These are phyloP conservation scores for Lycaon pictus DNA, from an alignment of 2,113 vertebrate species.

Conservation along the genomic window DNA sequence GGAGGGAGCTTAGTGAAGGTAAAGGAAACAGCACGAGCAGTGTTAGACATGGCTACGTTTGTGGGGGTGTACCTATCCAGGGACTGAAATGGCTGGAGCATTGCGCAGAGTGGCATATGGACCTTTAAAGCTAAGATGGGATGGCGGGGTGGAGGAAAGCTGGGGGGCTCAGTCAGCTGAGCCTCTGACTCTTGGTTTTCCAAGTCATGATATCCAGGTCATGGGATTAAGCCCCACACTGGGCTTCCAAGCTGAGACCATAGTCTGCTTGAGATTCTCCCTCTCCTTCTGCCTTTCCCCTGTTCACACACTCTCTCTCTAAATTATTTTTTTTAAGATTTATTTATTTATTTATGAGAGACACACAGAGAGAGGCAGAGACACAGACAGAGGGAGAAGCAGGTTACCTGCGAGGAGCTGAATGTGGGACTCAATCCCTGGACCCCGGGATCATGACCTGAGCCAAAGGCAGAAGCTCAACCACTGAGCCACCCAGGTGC, in stretches of 20 bases:
- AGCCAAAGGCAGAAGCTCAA: no score
- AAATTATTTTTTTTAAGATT: no score
- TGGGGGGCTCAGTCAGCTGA: neutral
- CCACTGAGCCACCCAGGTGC: no score
- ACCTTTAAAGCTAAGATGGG: neutral
- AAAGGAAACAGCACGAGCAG: neutral
- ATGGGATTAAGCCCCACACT: neutral
- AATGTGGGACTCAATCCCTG: no score
- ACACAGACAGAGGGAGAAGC: no score
- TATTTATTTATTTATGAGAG: no score
- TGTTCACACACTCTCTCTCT: neutral
- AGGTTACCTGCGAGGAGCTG: no score
- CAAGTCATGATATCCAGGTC: neutral
- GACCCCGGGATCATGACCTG: no score
- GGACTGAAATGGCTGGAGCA: neutral
- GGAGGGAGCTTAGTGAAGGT: neutral
- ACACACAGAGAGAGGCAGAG: no score
- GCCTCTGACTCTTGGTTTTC: neutral
- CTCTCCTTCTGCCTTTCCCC: neutral
- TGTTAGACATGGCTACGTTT: neutral
- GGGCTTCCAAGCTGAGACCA: neutral
- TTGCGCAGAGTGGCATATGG: neutral
- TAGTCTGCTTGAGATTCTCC: neutral
- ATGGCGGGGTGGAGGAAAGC: no score
- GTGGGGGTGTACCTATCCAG: neutral